These are phyloP conservation scores for Salpingus planirostris DNA, from an alignment of 2,888 invertebrate species.

Conservation along the genomic window DNA sequence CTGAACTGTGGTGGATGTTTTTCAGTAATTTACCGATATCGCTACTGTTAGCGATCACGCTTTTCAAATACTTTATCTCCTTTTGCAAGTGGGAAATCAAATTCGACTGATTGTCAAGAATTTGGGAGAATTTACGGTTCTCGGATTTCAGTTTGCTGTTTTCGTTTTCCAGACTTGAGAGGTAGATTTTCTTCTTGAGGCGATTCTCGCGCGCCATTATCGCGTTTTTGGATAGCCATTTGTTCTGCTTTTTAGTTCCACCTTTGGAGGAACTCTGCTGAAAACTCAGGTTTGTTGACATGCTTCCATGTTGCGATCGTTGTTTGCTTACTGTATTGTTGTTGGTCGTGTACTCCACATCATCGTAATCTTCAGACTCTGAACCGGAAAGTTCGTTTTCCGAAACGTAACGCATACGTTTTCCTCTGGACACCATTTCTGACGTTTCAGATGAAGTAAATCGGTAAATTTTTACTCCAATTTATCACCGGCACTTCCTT, in stretches of 20 bases:
- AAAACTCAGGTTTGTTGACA: neutral
- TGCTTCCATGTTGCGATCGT: too few species aligned
- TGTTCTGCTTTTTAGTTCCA: slow-evolving; percentile 32
- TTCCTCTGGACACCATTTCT: slow-evolving; percentile 15
- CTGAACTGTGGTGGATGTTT: slow-evolving; percentile 38
- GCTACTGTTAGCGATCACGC: slow-evolving; percentile 46
- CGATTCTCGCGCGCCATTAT: slow-evolving; percentile 55
- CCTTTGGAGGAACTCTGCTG: neutral
- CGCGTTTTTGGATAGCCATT: slow-evolving; percentile 48
- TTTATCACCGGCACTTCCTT: too few species aligned
- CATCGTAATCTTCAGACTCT: slow-evolving; percentile 13
- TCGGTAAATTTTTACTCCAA: too few species aligned
- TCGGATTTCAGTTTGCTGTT: slow-evolving; percentile 39
- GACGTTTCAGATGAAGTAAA: too few species aligned
- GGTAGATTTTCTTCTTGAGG: slow-evolving; percentile 50
- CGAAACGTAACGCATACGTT: slow-evolving; percentile 20
- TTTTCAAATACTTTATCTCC: slow-evolving; percentile 49
- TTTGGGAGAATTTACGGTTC: slow-evolving; percentile 43
- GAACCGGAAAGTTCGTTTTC: slow-evolving; percentile 14
- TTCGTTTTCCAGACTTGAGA: slow-evolving; percentile 48
- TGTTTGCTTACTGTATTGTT: slow-evolving; percentile 9
- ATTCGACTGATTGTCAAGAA: slow-evolving; percentile 43
- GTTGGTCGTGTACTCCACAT: slow-evolving; percentile 8
- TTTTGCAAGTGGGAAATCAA: slow-evolving; percentile 43
- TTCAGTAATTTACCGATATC: slow-evolving; percentile 45